Evolutionary conservation across 2,888 invertebrate species (phyloP).

Genomic region (Automeris io): DNA sequence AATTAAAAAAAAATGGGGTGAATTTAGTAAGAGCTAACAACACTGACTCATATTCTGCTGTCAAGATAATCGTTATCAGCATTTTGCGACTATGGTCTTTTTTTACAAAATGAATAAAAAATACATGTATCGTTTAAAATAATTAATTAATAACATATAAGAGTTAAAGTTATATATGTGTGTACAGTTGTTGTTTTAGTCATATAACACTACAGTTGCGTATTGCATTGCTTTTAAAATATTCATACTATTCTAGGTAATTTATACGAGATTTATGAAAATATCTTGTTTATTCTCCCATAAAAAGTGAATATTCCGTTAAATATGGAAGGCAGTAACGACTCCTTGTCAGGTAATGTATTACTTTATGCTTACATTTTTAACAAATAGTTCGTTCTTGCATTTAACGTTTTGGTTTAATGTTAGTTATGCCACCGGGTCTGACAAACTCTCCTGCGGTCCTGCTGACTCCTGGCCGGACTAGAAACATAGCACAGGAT

Average conservation of each 20-base stretch:
- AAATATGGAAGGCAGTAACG: conserved; percentile 61
- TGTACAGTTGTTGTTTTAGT: background rate
- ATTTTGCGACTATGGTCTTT: background rate
- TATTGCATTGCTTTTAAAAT: background rate
- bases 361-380: background rate
- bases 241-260: background rate
- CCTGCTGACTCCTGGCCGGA: conserved; percentile 83
- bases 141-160: background rate
- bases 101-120: background rate
- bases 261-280: conserved; percentile 1
- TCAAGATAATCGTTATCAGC: background rate
- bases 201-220: background rate
- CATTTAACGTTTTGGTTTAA: conserved; percentile 18
- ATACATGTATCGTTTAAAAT: background rate
- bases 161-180: background rate
- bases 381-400: conserved; percentile 5
- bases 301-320: conserved; percentile 13
- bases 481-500: conserved; percentile 88
- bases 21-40: background rate
- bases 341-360: conserved; percentile 57
- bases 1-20: background rate
- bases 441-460: conserved; percentile 73
- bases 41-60: background rate
- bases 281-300: background rate
- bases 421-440: conserved; percentile 50